phyloP scores from a whole-genome alignment of 2,797 vertebrate genomes.

The Lutjanus campechanus region DNA sequence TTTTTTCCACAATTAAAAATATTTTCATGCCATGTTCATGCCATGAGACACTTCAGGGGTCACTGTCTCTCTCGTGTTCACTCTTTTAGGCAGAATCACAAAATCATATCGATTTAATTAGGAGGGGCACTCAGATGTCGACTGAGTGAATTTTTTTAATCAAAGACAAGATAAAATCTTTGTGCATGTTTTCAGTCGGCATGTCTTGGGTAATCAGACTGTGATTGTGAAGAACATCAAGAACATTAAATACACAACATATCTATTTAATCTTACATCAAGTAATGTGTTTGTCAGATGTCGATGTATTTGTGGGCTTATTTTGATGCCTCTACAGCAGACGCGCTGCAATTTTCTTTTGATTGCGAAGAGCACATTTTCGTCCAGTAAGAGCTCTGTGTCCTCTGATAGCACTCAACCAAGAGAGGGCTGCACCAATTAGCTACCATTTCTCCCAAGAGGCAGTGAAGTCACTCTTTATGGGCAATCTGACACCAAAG shows the following conservation, averaged over 20 bases:
- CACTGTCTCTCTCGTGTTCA: slow-evolving; percentile 32
- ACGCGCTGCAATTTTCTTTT: slow-evolving; percentile 79
- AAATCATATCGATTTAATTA: slow-evolving; percentile 59
- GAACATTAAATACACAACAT: slow-evolving; percentile 55
- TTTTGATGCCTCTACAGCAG: slow-evolving; percentile 73
- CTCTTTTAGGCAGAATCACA: slow-evolving; percentile 29
- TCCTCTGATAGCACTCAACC: slow-evolving; percentile 78
- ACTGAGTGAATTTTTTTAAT: slow-evolving; percentile 48
- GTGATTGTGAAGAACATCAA: slow-evolving; percentile 52
- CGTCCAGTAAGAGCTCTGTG: slow-evolving; percentile 68
- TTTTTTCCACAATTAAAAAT: background rate
- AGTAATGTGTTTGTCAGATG: slow-evolving; percentile 70
- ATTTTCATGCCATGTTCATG: background rate
- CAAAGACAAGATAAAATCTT: slow-evolving; percentile 58
- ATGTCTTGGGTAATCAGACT: slow-evolving; percentile 41
- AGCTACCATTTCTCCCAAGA: slow-evolving; percentile 82
- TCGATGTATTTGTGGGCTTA: slow-evolving; percentile 53
- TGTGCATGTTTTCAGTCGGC: slow-evolving; percentile 42
- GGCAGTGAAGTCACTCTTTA: slow-evolving; percentile 80
- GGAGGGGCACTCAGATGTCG: slow-evolving; percentile 31
- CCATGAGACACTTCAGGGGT: slow-evolving; percentile 9
- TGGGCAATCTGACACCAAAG: slow-evolving; percentile 79
- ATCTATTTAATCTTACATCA: slow-evolving; percentile 56
- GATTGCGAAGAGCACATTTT: slow-evolving; percentile 80
- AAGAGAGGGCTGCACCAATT: slow-evolving; percentile 82